Base-by-base conservation (phyloP, 2,797 vertebrate genomes). In the Chiroxiphia lanceolata region DNA sequence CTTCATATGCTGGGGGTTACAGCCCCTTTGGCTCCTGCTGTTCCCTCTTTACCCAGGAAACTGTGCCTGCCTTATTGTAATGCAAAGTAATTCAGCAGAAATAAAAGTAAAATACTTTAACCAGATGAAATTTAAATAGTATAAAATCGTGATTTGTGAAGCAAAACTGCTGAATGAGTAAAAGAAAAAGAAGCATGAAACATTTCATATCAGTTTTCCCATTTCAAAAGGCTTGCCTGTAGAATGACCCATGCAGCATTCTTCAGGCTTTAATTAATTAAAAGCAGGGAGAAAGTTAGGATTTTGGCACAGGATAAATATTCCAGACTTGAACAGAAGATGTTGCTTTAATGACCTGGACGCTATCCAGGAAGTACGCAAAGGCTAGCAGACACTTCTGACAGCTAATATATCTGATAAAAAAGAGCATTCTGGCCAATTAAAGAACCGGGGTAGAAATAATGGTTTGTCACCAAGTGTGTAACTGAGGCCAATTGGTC, bases 341-440 rank as follows among this genome's bases (percentile, higher is more conserved):
- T 96, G 95, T 97, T 98, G 95, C 97, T 97, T 98, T 98, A 98
- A 98, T 98, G 98, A 98, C 95, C 97, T 98, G 98, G 97, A 98
- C 94, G 95, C 86, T 92, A 84, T 98, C 98, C 98, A 98, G 97
- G 97, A 98, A 97, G 90, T 95, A 96, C 54, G 96, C 95, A 97
- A 97, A 98, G 96, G 97, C 97, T 97, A 98, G 97, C 97, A 97
- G 97, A 96, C 97, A 97, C 96, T 97, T 97, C 94, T 98, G 98
- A 98, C 98, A 98, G 97, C 89, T 97, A 97, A 97, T 98, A 97
- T 96, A 96, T 97, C 97, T 97, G 95, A 91, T 97, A 95, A 97
- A 97, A 97, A 97, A 97, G 96, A 97, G 97, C 96, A 98, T 97
- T 98, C 97, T 94, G 95, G 97, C 98, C 98, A 98, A 98, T 98